Evolutionary conservation across 2,797 vertebrate species (phyloP).

Genomic region (Fistularia tabacaria): DNA sequence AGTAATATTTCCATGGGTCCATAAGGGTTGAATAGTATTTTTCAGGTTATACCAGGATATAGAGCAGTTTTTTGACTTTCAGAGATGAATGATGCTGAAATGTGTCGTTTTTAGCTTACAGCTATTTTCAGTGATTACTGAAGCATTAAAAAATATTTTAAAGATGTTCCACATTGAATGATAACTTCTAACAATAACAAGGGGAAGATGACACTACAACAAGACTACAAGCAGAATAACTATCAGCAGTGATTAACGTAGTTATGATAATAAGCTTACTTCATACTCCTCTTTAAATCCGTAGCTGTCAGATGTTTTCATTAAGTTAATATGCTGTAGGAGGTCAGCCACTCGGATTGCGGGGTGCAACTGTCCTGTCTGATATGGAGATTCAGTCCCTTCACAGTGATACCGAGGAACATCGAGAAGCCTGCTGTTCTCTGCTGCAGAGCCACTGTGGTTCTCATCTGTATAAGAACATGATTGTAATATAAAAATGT

Average conservation of each 20-base stretch:
- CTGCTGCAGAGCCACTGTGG: constrained; percentile 86
- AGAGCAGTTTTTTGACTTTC: too few species aligned
- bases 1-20: too few species aligned
- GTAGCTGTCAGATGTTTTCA: constrained; percentile 99
- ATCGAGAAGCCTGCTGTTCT: constrained; percentile 92
- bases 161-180: background rate
- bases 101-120: too few species aligned
- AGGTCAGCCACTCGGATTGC: constrained; percentile 97
- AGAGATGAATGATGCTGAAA: too few species aligned
- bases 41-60: too few species aligned
- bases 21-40: too few species aligned
- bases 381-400: constrained; percentile 95
- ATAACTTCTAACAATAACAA: background rate
- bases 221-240: too few species aligned
- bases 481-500: too few species aligned
- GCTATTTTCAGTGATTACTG: background rate
- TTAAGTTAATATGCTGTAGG: constrained; percentile 97
- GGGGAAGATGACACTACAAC: too few species aligned
- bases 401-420: constrained; percentile 96
- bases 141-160: background rate
- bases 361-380: constrained; percentile 96
- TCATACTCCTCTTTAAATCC: constrained; percentile 99
- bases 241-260: too few species aligned
- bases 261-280: constrained; percentile 69
- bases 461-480: constrained; percentile 84